phyloP scores from a whole-genome alignment of 2,797 vertebrate species.

The Brachymystax lenok region DNA sequence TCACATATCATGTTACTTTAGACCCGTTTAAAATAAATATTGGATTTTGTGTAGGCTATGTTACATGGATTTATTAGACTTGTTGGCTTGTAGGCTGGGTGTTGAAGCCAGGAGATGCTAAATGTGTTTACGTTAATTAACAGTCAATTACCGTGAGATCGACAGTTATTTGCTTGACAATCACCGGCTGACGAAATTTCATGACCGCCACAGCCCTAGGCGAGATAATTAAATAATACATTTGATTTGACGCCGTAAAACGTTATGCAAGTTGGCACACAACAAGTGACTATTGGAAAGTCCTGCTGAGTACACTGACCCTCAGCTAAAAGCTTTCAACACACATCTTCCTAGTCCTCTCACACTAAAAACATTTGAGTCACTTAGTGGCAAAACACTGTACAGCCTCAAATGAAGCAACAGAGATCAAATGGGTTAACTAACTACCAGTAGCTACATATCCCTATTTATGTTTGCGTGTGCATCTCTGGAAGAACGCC shows the following conservation, averaged over 20 bases:
- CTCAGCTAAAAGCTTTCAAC: background rate
- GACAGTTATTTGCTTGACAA: no score
- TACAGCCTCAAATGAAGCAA: background rate
- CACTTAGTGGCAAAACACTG: background rate
- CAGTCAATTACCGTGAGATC: no score
- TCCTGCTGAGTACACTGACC: background rate
- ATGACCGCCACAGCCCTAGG: background rate
- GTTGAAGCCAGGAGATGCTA: no score
- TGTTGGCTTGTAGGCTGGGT: no score
- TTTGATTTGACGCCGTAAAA: constrained; percentile 11
- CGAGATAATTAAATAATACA: constrained; percentile 1
- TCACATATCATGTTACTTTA: no score
- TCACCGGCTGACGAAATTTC: no score
- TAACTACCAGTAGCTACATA: background rate
- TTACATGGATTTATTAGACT: no score
- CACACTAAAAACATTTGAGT: background rate
- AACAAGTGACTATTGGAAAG: constrained; percentile 3
- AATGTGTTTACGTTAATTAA: no score
- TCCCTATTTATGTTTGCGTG: background rate
- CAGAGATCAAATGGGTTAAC: background rate
- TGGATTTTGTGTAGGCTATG: no score
- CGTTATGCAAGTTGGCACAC: constrained; percentile 3
- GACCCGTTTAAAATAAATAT: no score
- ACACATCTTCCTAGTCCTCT: background rate
- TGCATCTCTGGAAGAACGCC: constrained; percentile 8